Evolutionary conservation across 1,140 invertebrate species (phyloP), one percentile per base, ranked within the genome.

Genomic region (Halictus rubicundus): DNA sequence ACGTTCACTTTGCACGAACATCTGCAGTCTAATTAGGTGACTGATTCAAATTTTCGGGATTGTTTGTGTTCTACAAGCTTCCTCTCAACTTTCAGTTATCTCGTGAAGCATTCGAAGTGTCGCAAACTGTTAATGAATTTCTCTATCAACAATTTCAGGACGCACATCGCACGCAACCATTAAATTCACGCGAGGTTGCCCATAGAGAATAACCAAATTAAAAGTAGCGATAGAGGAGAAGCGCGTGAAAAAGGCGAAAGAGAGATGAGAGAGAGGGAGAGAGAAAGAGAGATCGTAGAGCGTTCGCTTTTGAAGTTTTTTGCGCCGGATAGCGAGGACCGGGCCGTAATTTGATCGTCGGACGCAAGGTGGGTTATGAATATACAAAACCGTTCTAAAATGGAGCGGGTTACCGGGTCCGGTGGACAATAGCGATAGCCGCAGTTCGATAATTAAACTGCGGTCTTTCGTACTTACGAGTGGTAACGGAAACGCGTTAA

Each of bases 401-500:
- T 61, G 2, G 10, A 25, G n/a, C 54, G 4, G n/a, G 23, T 19
- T 46, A 23, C 10, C 14, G 25, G 8, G 21, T 0, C 49, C 72
- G 52, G 32, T 59, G 68, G 25, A 81, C 79, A 81, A 68, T 63
- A 49, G 66, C 39, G 4, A 27, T 4, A 57, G 39, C 64, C 25
- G 72, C 63, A 5, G 25, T 65, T 79, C 73, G 71, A 81, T 74
- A 72, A 86, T 86, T 75, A 76, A 86, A 83, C 65, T 57, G 68
- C 23, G 74, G 71, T 83, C 84, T 83, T 74, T 81, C 72, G 84
- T 59, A 81, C 84, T 79, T 79, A 74, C 70, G 32, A 66, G 16
- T n/a, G 77, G 73, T 37, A 71, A 87, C 68, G 57, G 76, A 69
- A 86, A 81, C 66, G 61, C 57, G 77, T 87, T 87, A 87, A 86